Base-by-base conservation (phyloP, 2,797 vertebrate genomes). In the Aplochiton taeniatus region DNA sequence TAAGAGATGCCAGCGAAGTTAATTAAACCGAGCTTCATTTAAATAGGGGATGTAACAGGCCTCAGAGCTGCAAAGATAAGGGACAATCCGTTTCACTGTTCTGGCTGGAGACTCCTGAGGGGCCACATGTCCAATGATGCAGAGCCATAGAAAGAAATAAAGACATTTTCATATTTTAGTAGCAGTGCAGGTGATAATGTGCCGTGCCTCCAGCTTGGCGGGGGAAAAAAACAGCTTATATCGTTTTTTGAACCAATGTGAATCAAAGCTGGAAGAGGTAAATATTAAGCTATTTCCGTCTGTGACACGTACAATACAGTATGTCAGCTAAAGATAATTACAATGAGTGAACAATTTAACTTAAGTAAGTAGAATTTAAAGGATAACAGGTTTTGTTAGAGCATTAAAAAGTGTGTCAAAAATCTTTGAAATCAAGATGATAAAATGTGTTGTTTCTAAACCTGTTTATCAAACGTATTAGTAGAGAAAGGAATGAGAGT, bases 1-100 rank as follows among this genome's bases (percentile, higher is more conserved):
- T 68, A 63, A 63, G 60, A 56, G 69, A 72, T 75, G 62, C 53
- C 65, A 68, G 57, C 56, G 47, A 69, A 77, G 71, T 68, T 74
- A 65, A 68, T 74, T 71, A 77, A 77, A 70, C 65, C 52, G 12
- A n/a, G 58, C 58, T 71, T 64, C 62, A 56, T 64, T 72, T 70
- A 58, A 56, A 70, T 70, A 59, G 63, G 64, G 50, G 46, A 63
- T 63, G 63, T 57, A 63, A 60, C 19, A 18, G 51, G 58, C 62
- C 65, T 65, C 49, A 9, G 62, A 56, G 65, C 49, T 44, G 62
- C 45, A 43, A 42, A 74, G 72, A 78, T 74, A 72, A 66, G 75
- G 61, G 16, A 63, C 47, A 54, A 61, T 61, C 68, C 49, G 68
- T 73, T 63, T 70, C 44, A 66, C 58, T 8, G 47, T 57, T 63